Evolutionary conservation across 2,797 vertebrate species (phyloP), one percentile per base, ranked within the genome.

Genomic region (Oophaga sylvatica): DNA sequence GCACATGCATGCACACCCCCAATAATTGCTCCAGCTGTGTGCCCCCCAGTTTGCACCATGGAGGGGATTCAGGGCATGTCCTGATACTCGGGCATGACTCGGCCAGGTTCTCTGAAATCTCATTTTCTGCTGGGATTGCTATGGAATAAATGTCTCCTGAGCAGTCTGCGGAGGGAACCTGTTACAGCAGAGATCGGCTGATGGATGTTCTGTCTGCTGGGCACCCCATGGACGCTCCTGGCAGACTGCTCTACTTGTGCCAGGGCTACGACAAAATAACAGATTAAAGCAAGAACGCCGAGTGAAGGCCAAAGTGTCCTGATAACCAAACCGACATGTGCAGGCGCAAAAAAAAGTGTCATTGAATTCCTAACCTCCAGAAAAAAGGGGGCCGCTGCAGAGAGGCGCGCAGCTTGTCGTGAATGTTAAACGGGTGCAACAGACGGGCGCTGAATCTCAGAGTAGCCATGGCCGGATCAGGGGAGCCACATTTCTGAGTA

Each of bases 281-380:
- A 88, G 86, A 87, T 88, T 84, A 84, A 88, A 84, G 31, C 48
- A 70, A 48, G 63, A 67, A 78, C 13, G 48, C 35, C 53, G 56
- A 73, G 75, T 80, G 82, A 88, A 88, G 87, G 82, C 76, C 76
- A 60, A 70, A 68, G 35, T 73, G 57, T 76, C 45, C 29, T 71
- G 81, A 88, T 84, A 84, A 80, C 81, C 71, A 84, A 88, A 84
- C 75, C 60, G 70, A 73, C 81, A 41, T 59, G 35, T 63, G 73
- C 62, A 70, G 59, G 73, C 60, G 70, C 68, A 80, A 85, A 85
- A 82, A 78, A 75, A 82, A 48, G 41, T 41, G 41, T 70, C 70
- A 83, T 56, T 78, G 80, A 75, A 75, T 75, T 63, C 57, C 45
- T 73, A 65, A 80, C 85, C 48, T 71, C 22, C 68, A 53, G 56